These are phyloP conservation scores for Harpalus rubripes DNA, from an alignment of 2,888 invertebrate species.

Conservation along the genomic window DNA sequence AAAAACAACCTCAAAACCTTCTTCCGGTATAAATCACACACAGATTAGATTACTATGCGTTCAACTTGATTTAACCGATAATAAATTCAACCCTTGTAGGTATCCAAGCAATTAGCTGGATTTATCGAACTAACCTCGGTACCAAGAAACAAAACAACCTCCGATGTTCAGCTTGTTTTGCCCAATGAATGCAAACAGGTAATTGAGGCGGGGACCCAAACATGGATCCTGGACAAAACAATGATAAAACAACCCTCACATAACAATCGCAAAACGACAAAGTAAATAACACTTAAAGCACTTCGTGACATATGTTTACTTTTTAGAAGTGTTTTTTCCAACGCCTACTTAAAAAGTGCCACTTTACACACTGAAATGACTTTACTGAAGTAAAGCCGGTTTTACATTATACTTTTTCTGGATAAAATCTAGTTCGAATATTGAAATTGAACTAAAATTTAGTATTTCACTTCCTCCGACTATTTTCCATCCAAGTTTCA, in stretches of 20 bases:
- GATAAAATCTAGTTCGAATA: no score
- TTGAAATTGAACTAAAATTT: no score
- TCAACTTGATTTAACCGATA: slow-evolving; percentile 42
- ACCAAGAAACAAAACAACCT: slow-evolving; percentile 13
- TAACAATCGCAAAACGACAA: background rate
- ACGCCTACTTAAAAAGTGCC: background rate
- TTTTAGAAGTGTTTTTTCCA: background rate
- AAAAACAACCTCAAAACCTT: slow-evolving; percentile 10
- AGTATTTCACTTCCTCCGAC: no score
- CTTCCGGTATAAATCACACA: slow-evolving; percentile 27
- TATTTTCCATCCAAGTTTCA: no score
- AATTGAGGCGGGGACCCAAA: background rate
- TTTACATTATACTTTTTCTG: no score
- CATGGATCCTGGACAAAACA: background rate
- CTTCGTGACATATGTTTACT: background rate
- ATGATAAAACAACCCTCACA: background rate
- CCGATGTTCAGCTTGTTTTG: slow-evolving; percentile 14
- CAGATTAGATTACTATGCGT: slow-evolving; percentile 8
- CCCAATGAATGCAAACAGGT: slow-evolving; percentile 5
- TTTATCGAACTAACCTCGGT: slow-evolving; percentile 21
- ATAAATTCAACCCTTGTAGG: slow-evolving; percentile 23
- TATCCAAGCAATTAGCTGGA: slow-evolving; percentile 25
- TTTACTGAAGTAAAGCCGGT: no score
- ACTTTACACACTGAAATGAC: no score
- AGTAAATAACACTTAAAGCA: background rate